These are phyloP conservation scores for Drosophila azteca DNA, from an alignment of 1,140 invertebrate species.

Conservation along the genomic window DNA sequence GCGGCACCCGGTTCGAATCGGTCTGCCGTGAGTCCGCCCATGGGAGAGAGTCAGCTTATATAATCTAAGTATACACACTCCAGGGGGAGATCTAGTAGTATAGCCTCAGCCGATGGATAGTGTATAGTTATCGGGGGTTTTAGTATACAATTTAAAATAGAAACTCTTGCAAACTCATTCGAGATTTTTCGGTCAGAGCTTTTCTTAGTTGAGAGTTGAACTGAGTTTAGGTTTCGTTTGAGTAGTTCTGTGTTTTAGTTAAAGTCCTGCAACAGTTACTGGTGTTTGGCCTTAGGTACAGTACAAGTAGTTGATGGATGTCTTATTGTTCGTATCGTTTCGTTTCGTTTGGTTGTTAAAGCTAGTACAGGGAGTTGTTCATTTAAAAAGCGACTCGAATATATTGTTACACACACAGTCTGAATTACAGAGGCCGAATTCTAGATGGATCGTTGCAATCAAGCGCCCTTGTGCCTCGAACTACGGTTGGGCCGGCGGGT, in stretches of 20 bases:
- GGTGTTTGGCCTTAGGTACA: constrained; percentile 62
- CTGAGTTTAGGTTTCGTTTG: constrained; percentile 7
- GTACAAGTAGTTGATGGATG: constrained; percentile 58
- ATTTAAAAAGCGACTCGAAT: constrained; percentile 83
- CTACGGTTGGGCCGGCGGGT: constrained; percentile 60
- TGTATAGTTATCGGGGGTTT: constrained; percentile 23
- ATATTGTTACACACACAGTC: constrained; percentile 83
- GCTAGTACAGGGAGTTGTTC: constrained; percentile 50
- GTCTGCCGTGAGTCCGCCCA: background rate
- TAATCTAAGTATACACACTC: constrained; percentile 31
- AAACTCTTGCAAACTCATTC: constrained; percentile 78
- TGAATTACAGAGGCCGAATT: constrained; percentile 83
- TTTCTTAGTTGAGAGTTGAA: constrained; percentile 15
- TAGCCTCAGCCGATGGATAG: constrained; percentile 17
- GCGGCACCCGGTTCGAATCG: constrained; percentile 2
- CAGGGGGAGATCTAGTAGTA: constrained; percentile 13
- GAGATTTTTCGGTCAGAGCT: constrained; percentile 46
- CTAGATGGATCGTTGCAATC: constrained; percentile 82
- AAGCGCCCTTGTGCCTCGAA: constrained; percentile 78
- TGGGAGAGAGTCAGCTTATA: constrained; percentile 24
- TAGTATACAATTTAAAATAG: constrained; percentile 73
- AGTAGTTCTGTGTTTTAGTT: constrained; percentile 41
- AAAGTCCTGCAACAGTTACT: constrained; percentile 46
- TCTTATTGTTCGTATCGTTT: constrained; percentile 25
- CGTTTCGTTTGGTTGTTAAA: constrained; percentile 33